Evolutionary conservation across 2,113 vertebrate genomes (phyloP).

Genomic region (Cheirogaleus medius): DNA sequence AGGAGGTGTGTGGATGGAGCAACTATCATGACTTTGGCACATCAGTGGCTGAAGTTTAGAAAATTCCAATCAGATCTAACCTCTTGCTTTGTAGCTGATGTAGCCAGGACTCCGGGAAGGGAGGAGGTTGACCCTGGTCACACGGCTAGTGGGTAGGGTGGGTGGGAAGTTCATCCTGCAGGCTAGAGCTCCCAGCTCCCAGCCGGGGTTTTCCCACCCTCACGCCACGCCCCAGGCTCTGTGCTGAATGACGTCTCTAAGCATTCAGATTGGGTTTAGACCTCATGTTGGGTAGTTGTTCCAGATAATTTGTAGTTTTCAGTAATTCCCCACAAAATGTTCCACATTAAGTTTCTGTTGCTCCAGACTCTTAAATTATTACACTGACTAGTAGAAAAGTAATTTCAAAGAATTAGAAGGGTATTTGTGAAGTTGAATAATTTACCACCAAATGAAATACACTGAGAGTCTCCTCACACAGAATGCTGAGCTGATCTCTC

Average conservation of each 20-base stretch:
- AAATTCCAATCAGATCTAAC: background rate
- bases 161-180: background rate
- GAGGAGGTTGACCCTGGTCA: background rate
- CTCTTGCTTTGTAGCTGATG: background rate
- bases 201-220: background rate
- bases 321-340: constrained; percentile 1
- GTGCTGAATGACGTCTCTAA: background rate
- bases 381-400: background rate
- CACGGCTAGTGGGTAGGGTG: background rate
- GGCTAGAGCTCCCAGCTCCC: background rate
- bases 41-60: background rate
- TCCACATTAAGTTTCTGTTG: constrained; percentile 5
- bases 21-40: background rate
- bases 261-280: background rate
- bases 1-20: background rate
- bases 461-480: background rate
- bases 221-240: background rate
- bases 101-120: background rate
- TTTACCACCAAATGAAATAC: constrained; percentile 31
- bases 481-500: background rate
- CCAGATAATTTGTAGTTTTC: constrained; percentile 16
- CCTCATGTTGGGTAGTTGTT: background rate
- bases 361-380: background rate
- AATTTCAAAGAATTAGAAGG: constrained; percentile 31
- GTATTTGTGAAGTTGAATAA: background rate